Conservation (phyloP, 2,888 invertebrate genomes). For the Chrysina gloriosa region DNA sequence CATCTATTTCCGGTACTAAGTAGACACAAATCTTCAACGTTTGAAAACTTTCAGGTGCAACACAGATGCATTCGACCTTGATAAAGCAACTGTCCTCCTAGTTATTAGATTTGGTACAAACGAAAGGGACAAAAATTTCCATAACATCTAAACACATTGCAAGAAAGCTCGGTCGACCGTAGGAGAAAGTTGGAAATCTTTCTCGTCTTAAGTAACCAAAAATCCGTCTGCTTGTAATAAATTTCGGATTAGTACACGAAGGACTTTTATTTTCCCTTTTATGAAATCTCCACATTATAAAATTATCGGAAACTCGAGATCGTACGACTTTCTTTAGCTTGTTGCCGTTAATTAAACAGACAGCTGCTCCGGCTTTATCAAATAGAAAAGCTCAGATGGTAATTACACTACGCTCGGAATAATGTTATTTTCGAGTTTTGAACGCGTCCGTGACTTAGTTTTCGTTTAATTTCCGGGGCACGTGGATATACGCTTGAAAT, state of each 20-base stretch:
- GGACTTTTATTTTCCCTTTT: background rate
- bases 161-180: background rate
- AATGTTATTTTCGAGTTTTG: background rate
- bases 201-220: background rate
- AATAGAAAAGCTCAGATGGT: background rate
- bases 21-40: no score
- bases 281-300: background rate
- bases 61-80: no score
- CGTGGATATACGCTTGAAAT: background rate
- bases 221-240: slow-evolving; percentile 15
- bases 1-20: no score
- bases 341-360: slow-evolving; percentile 8
- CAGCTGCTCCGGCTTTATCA: slow-evolving; percentile 1
- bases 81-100: no score
- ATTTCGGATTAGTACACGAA: slow-evolving; percentile 13
- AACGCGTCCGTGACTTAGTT: background rate
- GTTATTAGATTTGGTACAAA: no score
- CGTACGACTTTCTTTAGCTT: background rate
- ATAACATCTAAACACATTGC: no score
- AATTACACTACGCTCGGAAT: background rate
- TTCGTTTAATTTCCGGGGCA: background rate
- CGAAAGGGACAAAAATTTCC: no score
- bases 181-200: slow-evolving; percentile 6
- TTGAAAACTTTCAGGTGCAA: no score
- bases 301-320: background rate